Evolutionary conservation across 2,888 invertebrate species (phyloP).

Genomic region (Pachymerium ferrugineum): DNA sequence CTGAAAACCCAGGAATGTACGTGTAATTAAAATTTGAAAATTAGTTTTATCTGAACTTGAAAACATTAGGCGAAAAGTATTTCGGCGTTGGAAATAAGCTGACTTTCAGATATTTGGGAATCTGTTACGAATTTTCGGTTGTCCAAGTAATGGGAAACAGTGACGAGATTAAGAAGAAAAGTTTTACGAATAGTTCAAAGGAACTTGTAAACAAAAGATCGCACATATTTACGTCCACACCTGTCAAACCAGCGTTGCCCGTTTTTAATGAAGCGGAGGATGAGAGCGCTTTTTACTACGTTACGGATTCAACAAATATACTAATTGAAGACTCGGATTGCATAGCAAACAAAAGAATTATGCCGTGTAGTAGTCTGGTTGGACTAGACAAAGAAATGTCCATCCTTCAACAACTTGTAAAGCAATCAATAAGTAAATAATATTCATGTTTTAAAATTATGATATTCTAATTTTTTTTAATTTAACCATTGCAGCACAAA

Average conservation of each 20-base stretch:
- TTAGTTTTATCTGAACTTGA: no score
- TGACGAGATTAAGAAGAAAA: neutral
- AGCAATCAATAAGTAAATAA: neutral
- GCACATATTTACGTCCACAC: neutral
- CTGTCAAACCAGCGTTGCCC: neutral
- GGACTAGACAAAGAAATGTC: neutral
- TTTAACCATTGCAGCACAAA: neutral
- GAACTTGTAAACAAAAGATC: no score
- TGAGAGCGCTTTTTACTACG: neutral
- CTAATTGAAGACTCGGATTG: neutral
- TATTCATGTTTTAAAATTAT: neutral
- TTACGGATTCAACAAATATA: neutral
- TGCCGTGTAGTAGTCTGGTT: neutral
- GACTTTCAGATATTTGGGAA: neutral
- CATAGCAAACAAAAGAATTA: neutral
- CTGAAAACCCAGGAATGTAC: no score
- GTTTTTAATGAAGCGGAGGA: neutral
- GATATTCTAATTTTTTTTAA: neutral
- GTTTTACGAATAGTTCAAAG: neutral
- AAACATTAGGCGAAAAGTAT: neutral
- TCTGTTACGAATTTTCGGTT: neutral
- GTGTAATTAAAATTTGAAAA: no score
- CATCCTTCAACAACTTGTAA: neutral
- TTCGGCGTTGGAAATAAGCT: neutral
- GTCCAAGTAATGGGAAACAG: neutral